Conservation (phyloP, 2,797 vertebrate genomes). For the Sebastes matsubarae region DNA sequence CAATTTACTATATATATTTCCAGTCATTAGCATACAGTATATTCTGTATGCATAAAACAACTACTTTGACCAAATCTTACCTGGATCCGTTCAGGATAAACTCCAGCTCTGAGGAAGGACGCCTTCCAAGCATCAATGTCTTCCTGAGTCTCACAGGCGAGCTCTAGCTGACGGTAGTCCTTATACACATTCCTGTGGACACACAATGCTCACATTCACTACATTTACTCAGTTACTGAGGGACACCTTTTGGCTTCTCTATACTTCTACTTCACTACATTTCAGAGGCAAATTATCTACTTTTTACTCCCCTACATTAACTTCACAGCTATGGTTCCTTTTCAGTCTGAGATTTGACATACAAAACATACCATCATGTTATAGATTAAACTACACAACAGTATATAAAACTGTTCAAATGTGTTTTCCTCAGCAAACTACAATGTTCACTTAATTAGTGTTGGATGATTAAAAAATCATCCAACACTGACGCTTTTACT, state of each 20-base stretch:
- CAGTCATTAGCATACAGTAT: neutral
- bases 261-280: neutral
- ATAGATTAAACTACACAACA: neutral
- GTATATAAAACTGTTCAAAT: neutral
- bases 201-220: neutral
- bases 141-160: constrained; percentile 97
- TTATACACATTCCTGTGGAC: constrained; percentile 95
- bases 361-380: neutral
- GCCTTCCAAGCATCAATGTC: constrained; percentile 98
- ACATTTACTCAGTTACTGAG: neutral
- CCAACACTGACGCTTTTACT: too few relatives aligned
- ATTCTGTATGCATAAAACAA: neutral
- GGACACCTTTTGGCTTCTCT: too few relatives aligned
- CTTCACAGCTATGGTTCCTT: too few relatives aligned
- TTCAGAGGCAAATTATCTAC: too few relatives aligned
- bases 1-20: neutral
- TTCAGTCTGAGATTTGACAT: too few relatives aligned
- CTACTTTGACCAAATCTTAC: constrained; percentile 73
- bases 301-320: too few relatives aligned
- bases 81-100: constrained; percentile 94
- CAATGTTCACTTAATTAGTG: neutral
- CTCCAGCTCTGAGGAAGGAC: constrained; percentile 96
- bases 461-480: neutral
- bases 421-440: neutral
- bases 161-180: constrained; percentile 96